Evolutionary conservation across 30 jellyfish, hydroid and myxozoan genomes (phyloP), one percentile per base, ranked within the genome.

Genomic region (Mastigias papua): DNA sequence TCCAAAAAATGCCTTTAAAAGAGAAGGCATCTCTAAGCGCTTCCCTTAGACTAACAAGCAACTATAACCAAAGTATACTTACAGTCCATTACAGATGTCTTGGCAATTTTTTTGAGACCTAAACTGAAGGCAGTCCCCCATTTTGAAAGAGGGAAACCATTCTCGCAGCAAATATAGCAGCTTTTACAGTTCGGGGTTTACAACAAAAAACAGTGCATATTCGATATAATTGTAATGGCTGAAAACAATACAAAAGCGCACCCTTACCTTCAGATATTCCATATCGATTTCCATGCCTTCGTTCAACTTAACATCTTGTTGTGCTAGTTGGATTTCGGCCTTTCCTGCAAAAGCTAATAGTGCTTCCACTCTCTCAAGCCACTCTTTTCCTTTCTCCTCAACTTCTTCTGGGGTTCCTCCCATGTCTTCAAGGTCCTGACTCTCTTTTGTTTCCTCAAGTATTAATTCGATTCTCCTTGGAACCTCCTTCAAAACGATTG

Each of bases 381-480:
- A 70, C 37, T 87, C 67, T 57, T 25, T 77, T 17, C 86, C 86
- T 57, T 69, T 72, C 57, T 49, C 86, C n/a, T 48, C 88, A 30
- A 68, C 88, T 28, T 61, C 96, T 21, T 27, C 77, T 16, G 67
- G 67, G 60, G 58, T 21, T 32, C 60, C 80, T 20, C 26, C 60
- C 15, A 22, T 0, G 0, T 60, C 49, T 6, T 50, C 67, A 1
- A 57, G 37, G 26, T 71, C 82, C 19, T 72, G 69, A 10, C 48
- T 50, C 16, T 35, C 80, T 29, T 29, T 57, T 13, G 80, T 49
- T 73, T 86, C 89, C 34, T 86, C 84, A 35, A 86, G 63, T 20
- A 86, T 86, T 78, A 88, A 54, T 34, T 90, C 95, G 67, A 91
- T 74, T 27, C 97, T 71, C 30, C 86, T 62, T 57, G 97, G 97